Base-by-base conservation (phyloP, 2,888 invertebrate species). In the Chaetogeoica ovagalla region DNA sequence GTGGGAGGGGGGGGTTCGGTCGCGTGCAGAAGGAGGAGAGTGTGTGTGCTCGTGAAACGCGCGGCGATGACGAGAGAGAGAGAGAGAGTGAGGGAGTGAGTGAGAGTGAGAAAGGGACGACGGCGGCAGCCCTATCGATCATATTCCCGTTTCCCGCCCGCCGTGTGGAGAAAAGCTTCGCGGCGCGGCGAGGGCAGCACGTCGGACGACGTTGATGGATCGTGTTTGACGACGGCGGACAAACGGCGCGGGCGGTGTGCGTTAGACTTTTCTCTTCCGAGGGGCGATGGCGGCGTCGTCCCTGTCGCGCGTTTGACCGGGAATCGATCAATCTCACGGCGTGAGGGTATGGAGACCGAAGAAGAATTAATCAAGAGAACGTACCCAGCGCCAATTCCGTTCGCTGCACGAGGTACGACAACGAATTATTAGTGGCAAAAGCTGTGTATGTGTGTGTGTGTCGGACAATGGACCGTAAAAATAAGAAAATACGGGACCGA, bases 291-390 rank as follows among this genome's bases (percentile, higher is more conserved):
- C 43, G 72, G 23, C 55, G 63, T 63, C 62, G 48, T 71, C 71
- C 55, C 71, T 63, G 62, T 62, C 75, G 55, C 30, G 57, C 30
- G 57, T 79, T 79, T 65, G 79, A 71, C 79, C 71, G 70, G 71
- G 70, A 79, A 79, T 79, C 79, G 71, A 79, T 79, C 79, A 79
- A 79, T 79, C 79, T 79, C 71, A n/a, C n/a, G n/a, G n/a, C n/a
- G 79, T 8, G 79, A 71, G 71, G 30, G 71, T 30, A 4, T 30
- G 4, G 30, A 2, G 39, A 62, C 17, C 48, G 66, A 48, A n/a
- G 15, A 63, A 79, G 79, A 79, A 79, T 79, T 71, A 79, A 79
- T 79, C 79, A 71, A 77, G 62, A 37, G 55, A 9, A 3, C 48
- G 52, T 39, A 43, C 55, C 17, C 21, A 39, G 30, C 48, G 19